Evolutionary conservation across 2,113 vertebrate genomes (phyloP).

Genomic region (Crotalus viridis): DNA sequence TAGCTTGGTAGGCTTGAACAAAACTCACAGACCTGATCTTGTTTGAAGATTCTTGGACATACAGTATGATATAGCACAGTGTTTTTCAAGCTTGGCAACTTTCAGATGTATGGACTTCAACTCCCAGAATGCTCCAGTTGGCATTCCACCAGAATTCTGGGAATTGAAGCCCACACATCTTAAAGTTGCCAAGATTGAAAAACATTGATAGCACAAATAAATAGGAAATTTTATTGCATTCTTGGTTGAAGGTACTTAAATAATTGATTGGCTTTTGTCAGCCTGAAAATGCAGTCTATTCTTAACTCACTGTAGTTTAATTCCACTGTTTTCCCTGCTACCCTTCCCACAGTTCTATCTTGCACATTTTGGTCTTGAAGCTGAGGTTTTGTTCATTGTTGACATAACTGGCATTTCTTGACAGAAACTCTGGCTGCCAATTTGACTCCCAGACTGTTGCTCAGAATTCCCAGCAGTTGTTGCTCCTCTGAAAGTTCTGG

Average conservation of each 20-base stretch:
- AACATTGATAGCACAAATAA: background rate
- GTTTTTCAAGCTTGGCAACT: background rate
- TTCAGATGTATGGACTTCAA: background rate
- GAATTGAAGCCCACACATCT: background rate
- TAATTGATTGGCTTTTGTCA: background rate
- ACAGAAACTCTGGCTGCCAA: background rate
- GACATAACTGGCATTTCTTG: background rate
- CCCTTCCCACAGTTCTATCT: background rate
- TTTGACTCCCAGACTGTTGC: background rate
- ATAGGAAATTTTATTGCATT: background rate
- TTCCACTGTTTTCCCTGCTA: background rate
- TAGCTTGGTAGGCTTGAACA: background rate
- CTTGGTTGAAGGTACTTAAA: background rate
- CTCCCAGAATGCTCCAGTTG: background rate
- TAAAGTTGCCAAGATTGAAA: background rate
- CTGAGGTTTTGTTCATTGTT: background rate
- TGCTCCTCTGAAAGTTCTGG: background rate
- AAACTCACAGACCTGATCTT: background rate
- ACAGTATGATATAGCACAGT: background rate
- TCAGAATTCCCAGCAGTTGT: background rate
- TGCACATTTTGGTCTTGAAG: background rate
- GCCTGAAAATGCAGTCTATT: background rate
- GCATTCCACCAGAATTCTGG: background rate
- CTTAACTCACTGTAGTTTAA: background rate
- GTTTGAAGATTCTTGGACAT: background rate